These are phyloP conservation scores for Drymonia ruficornis DNA, from an alignment of 2,888 invertebrate genomes.

Conservation along the genomic window DNA sequence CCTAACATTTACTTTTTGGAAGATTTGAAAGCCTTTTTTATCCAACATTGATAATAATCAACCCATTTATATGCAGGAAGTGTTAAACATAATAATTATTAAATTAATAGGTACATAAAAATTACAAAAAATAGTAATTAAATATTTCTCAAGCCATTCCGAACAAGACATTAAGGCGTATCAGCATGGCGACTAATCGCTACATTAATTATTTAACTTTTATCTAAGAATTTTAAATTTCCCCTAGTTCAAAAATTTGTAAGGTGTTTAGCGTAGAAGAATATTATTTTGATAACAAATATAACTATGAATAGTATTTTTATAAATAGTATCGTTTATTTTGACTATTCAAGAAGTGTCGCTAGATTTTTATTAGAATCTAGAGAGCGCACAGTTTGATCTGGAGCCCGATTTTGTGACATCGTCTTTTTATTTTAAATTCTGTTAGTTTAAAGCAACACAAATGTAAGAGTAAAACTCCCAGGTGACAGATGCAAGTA, in stretches of 20 bases:
- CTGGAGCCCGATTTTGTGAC: too few relatives aligned
- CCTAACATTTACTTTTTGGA: background rate
- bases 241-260: conserved; percentile 71
- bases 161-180: conserved; percentile 63
- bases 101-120: background rate
- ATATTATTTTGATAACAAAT: conserved; percentile 78
- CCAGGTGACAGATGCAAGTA: too few relatives aligned
- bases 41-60: too few relatives aligned
- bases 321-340: conserved; percentile 66
- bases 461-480: too few relatives aligned
- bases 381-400: too few relatives aligned
- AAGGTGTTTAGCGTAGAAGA: conserved; percentile 81
- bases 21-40: background rate
- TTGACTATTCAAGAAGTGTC: conserved; percentile 63
- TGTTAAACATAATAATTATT: background rate
- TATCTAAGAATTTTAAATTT: conserved; percentile 70
- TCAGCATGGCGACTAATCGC: conserved; percentile 63
- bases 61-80: too few relatives aligned
- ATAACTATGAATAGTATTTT: conserved; percentile 60
- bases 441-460: too few relatives aligned
- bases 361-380: conserved; percentile 62
- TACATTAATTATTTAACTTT: conserved; percentile 57
- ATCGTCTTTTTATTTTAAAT: too few relatives aligned
- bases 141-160: conserved; percentile 54
- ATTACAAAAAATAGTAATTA: background rate